Conservation (phyloP, 2,113 vertebrate species). For the Brienomyrus brachyistius region DNA sequence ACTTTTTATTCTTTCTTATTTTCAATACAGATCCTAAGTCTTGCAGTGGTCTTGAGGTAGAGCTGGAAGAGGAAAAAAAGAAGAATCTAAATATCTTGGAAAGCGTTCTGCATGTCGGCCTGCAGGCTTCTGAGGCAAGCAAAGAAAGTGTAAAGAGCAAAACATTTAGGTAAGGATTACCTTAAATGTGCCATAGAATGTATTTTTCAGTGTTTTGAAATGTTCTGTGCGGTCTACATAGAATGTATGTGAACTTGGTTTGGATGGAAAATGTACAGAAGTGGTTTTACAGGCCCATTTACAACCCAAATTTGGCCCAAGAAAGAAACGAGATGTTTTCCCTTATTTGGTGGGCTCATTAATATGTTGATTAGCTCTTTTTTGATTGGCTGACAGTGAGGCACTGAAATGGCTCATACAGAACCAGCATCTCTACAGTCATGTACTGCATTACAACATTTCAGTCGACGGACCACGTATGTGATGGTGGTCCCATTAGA, state of each 20-base stretch:
- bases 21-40: conserved; percentile 34
- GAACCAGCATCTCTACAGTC: background rate
- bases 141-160: conserved; percentile 57
- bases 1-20: background rate
- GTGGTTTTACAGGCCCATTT: background rate
- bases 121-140: conserved; percentile 42
- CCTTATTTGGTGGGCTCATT: background rate
- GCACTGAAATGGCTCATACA: background rate
- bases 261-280: background rate
- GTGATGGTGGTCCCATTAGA: background rate
- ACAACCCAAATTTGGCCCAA: background rate
- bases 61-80: conserved; percentile 73
- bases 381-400: background rate
- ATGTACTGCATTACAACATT: background rate
- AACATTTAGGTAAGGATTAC: conserved; percentile 70
- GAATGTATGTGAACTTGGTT: background rate
- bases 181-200: background rate
- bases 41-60: conserved; percentile 47
- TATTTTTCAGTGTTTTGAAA: background rate
- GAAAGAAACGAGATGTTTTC: background rate
- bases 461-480: background rate
- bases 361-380: background rate
- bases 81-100: conserved; percentile 77
- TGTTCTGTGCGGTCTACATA: background rate
- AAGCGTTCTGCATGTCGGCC: conserved; percentile 61